phyloP scores from a whole-genome alignment of 2,888 invertebrate species.

The Coenonympha glycerion region DNA sequence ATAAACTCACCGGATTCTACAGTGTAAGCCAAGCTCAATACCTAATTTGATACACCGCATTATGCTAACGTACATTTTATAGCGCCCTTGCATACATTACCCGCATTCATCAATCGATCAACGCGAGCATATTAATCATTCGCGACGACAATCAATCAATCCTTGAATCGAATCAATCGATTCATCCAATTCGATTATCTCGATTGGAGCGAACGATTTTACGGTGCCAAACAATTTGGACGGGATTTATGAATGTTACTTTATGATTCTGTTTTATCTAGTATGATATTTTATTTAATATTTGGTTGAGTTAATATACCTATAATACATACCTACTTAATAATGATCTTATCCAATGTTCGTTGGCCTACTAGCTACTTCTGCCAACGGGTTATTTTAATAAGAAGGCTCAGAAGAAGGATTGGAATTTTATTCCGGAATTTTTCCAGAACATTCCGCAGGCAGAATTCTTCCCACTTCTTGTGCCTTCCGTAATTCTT shows the following conservation, averaged over 20 bases:
- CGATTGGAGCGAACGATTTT: slow-evolving; percentile 43
- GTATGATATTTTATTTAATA: not conserved
- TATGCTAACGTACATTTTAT: slow-evolving; percentile 5
- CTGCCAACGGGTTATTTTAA: too few species aligned
- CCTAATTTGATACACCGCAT: slow-evolving; percentile 3
- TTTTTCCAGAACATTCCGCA: too few species aligned
- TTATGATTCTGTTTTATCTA: not conserved
- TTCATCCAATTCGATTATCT: slow-evolving; percentile 63
- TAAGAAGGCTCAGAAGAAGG: too few species aligned
- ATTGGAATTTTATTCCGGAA: too few species aligned
- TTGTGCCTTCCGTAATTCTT: too few species aligned
- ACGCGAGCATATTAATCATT: slow-evolving; percentile 62
- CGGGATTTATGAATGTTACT: slow-evolving; percentile 27
- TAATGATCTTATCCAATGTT: too few species aligned
- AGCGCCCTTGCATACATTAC: slow-evolving; percentile 14
- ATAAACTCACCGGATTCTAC: too few species aligned
- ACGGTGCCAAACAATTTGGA: slow-evolving; percentile 53
- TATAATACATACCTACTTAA: too few species aligned
- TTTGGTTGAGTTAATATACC: too few species aligned
- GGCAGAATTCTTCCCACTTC: too few species aligned
- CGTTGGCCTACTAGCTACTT: too few species aligned
- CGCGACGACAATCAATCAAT: slow-evolving; percentile 60
- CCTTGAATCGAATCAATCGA: slow-evolving; percentile 48
- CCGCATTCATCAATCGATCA: slow-evolving; percentile 38
- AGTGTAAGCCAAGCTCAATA: not conserved